Base-by-base conservation (phyloP, 2,888 invertebrate species). In the Dynastes maya region DNA sequence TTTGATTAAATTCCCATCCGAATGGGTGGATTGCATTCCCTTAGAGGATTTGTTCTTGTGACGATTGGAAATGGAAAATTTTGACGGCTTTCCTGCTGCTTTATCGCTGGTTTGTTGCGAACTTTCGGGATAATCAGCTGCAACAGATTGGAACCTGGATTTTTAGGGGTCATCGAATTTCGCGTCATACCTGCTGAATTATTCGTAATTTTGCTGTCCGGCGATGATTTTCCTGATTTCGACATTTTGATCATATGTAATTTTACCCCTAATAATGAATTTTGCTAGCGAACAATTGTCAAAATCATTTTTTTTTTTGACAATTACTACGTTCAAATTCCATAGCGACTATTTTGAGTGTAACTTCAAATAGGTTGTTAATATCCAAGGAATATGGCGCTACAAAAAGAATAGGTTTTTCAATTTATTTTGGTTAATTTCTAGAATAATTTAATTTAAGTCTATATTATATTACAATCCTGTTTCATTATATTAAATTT, bases 1-100 rank as follows among this genome's bases (percentile, higher is more conserved):
- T 68, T 80, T 82, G 67, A 82, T 80, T 55, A 82, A 74, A 45
- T 76, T 82, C 2, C 81, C 81, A 72, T 82, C 81, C 9, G 82
- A 82, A 40, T 82, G 81, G 11, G 80, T 80, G 11, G 77, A 53
- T 65, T 79, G 65, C 79, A 81, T 79, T 11, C 64, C 51, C 67
- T 79, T 82, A 1, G 58, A n/a, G 2, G 76, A 72, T 72, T 80
- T 80, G 29, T n/a, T 71, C 40, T 68, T 74, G n/a, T 65, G 37
- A 22, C 37, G 58, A 40, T 72, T 79, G 13, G 65, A 16, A n/a
- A 27, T 58, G 16, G 79, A 45, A 22, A 37, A 51, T 64, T 78
- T 63, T 9, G 71, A 71, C 8, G 29, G n/a, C 37, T 80, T 79
- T 16, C 80, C 80, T n/a, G 63, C 49, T 51, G 74, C 70, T 51